These are phyloP conservation scores for Pituophis catenifer DNA, from an alignment of 2,113 vertebrate genomes.

Conservation along the genomic window DNA sequence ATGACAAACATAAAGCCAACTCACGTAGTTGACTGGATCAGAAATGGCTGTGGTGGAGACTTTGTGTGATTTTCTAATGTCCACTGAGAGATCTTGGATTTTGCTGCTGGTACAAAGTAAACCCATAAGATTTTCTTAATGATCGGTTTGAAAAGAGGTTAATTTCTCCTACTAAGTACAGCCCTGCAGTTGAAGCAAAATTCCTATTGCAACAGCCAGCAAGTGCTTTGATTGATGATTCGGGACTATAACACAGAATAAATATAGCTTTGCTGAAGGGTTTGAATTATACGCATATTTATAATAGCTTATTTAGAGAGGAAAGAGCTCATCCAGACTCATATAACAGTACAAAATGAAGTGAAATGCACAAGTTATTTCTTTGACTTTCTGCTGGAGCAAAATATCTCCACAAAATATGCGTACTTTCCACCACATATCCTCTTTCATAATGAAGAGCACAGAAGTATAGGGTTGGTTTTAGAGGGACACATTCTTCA, in stretches of 20 bases:
- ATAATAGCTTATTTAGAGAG: conserved; percentile 31
- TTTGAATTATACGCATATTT: conserved; percentile 12
- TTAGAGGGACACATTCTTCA: conserved; percentile 35
- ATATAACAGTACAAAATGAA: conserved; percentile 17
- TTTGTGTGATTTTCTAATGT: neutral
- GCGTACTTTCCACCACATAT: neutral
- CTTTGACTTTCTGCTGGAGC: conserved; percentile 24
- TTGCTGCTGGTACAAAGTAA: neutral
- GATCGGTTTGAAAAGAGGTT: neutral
- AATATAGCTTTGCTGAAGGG: conserved; percentile 32
- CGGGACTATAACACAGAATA: conserved; percentile 29
- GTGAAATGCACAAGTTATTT: neutral
- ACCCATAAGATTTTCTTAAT: neutral
- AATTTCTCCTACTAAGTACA: neutral
- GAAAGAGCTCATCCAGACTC: conserved; percentile 21
- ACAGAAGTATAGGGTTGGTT: conserved; percentile 35
- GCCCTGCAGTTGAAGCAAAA: conserved; percentile 28
- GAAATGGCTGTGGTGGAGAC: neutral
- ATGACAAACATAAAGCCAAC: neutral
- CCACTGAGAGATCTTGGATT: neutral
- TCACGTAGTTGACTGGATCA: neutral
- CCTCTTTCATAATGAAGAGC: conserved; percentile 29
- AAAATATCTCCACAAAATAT: conserved; percentile 39
- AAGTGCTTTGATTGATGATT: conserved; percentile 37
- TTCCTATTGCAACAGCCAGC: neutral